A percentile compares a stretch with the other conserved stretches of the same genome.
phyloP scores from a whole-genome alignment of 2,113 vertebrate genomes.

The Oncorhynchus masou region DNA sequence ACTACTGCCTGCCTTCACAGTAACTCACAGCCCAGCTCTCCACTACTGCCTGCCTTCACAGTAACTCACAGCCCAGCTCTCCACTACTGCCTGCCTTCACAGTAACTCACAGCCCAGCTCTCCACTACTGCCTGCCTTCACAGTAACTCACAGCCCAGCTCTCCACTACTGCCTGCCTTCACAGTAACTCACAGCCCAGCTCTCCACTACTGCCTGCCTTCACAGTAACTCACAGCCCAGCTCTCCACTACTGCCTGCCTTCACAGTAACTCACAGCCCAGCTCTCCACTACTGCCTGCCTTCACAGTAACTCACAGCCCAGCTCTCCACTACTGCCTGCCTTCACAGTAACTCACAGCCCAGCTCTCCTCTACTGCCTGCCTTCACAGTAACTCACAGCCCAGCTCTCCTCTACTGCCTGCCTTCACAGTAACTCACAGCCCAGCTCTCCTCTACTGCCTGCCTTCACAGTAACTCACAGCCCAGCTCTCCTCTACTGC shows the following conservation, averaged over 20 bases:
- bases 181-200: background rate
- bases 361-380: background rate
- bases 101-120: background rate
- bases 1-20: too few species aligned
- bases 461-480: too few species aligned
- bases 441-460: background rate
- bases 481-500: background rate
- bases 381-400: too few species aligned
- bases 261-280: background rate
- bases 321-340: background rate
- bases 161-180: background rate
- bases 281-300: background rate
- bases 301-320: too few species aligned
- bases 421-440: too few species aligned
- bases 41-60: too few species aligned
- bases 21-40: background rate
- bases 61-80: background rate
- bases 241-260: background rate
- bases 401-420: background rate
- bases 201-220: background rate
- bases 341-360: too few species aligned
- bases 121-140: background rate
- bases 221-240: background rate
- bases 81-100: background rate
- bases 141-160: background rate